Evolutionary conservation across 2,113 vertebrate genomes (phyloP).

Genomic region (Acanthochromis polyacanthus): DNA sequence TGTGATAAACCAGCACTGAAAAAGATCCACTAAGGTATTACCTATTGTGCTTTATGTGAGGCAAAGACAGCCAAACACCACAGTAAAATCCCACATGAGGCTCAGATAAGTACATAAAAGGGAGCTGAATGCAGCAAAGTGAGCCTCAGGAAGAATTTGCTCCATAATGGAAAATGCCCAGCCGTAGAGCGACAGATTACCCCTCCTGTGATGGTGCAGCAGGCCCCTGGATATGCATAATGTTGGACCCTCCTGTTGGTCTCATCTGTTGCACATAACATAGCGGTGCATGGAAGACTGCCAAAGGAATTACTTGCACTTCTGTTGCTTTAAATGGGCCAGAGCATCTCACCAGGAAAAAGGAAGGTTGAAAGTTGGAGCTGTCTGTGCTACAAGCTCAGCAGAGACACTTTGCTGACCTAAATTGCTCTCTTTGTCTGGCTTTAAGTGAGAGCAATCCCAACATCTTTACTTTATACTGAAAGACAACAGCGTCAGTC

Average conservation of each 20-base stretch:
- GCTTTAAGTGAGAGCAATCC: background rate
- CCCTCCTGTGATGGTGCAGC: slow-evolving; percentile 17
- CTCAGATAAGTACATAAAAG: slow-evolving; percentile 33
- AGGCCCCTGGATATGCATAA: slow-evolving; percentile 23
- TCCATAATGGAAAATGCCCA: background rate
- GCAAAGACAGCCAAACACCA: background rate
- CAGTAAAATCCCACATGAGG: background rate
- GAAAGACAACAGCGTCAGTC: slow-evolving; percentile 13
- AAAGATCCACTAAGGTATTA: background rate
- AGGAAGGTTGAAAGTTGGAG: slow-evolving; percentile 10
- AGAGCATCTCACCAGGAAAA: slow-evolving; percentile 7
- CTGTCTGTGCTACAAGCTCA: background rate
- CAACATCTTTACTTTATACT: background rate
- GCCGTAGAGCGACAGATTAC: slow-evolving; percentile 13
- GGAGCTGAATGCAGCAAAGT: slow-evolving; percentile 30
- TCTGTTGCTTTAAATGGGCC: slow-evolving; percentile 26
- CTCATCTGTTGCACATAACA: slow-evolving; percentile 31
- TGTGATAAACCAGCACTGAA: background rate
- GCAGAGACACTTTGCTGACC: slow-evolving; percentile 7
- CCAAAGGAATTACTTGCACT: background rate
- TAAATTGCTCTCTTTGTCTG: slow-evolving; percentile 34
- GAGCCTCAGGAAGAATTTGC: background rate
- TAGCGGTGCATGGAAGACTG: slow-evolving; percentile 10
- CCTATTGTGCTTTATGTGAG: slow-evolving; percentile 1
- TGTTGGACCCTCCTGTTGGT: slow-evolving; percentile 37